Evolutionary conservation across 2,113 vertebrate species (phyloP), one percentile per base, ranked within the genome.

Genomic region (Coracopsis vasa): DNA sequence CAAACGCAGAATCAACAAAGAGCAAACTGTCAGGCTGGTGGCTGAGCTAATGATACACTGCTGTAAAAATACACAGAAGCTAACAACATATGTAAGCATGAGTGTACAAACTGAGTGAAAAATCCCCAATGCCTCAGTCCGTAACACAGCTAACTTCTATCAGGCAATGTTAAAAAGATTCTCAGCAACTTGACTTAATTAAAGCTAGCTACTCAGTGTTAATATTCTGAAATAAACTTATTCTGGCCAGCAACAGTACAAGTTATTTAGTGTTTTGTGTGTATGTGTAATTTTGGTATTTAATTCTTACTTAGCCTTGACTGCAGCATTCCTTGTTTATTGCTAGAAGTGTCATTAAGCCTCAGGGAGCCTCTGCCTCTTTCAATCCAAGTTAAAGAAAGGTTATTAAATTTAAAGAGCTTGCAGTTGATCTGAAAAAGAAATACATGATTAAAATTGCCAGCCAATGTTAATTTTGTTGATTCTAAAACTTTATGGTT

Each of bases 371-470:
- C 99, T 88, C 98, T 97, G 71, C 98, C 98, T 94, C 96, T 98
- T 96, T 99, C 98, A 70, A 13, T 98, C 98, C 98, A 99, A 21
- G 96, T 97, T 73, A 98, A 97, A 27, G 98, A 97, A 72, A 94
- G 62, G 56, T 98, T 98, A 94, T 98, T 97, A 97, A 99, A 97
- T 74, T 98, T 69, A 74, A 99, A 99, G 67, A 99, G 98, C 92
- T 98, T 98, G 97, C 98, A 98, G 77, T 97, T 98, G 95, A 99
- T 96, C 98, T 99, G 96, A 95, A 97, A 96, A 69, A 96, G 24
- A 96, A 96, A 92, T 27, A 53, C 4, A 16, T 15, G 3, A 84
- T n/a, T 21, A 48, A 72, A 92, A 78, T 35, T 50, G 35, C 20
- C 37, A 88, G 28, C 3, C 12, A 66, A 9, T 39, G 13, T n/a